Base-by-base conservation (phyloP, 2,113 vertebrate species). In the Caranx ignobilis region DNA sequence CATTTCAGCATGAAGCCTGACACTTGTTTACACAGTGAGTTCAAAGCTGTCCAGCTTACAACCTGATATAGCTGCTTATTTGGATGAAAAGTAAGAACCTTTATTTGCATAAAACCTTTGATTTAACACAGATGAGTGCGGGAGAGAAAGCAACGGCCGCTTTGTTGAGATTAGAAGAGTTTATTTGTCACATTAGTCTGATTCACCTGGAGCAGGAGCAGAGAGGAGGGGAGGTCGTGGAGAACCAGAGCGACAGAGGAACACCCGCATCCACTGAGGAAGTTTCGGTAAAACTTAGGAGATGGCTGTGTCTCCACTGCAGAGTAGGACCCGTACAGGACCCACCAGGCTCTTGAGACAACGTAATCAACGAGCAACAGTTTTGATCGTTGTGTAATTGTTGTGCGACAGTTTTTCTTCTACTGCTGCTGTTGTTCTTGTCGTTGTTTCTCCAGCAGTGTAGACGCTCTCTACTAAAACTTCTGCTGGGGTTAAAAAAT, bases 171-270 rank as follows among this genome's bases (percentile, higher is more conserved):
- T 95, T 95, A 94, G 88, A 94, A 89, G 87, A 94, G 86, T 93
- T 93, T 90, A 93, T 94, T 94, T 94, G 93, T 94, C 94, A 95
- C 88, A 93, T 95, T 94, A 95, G 89, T 91, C 89, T 93, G 92
- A 92, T 94, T 95, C 94, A 94, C 87, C 87, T 81, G 81, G 45
- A 77, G 19, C 12, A 60, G 82, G 50, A 79, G 57, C 55, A 60
- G 75, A n/a, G 7, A 37, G 60, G 75, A 50, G 76, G 48, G 74
- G 66, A 85, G 87, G 72, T 81, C 55, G 82, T 63, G 78, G 61
- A 77, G 84, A 71, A 56, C 54, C 82, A 34, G 64, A 70, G 75
- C 6, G 13, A 78, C 79, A 63, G 26, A 65, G 57, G 47, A 72
- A 52, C 72, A 69, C 65, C 26, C 26, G 26, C 26, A 26, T 26